Conservation (phyloP, 2,888 invertebrate genomes). For the Cryptus viduatorius region DNA sequence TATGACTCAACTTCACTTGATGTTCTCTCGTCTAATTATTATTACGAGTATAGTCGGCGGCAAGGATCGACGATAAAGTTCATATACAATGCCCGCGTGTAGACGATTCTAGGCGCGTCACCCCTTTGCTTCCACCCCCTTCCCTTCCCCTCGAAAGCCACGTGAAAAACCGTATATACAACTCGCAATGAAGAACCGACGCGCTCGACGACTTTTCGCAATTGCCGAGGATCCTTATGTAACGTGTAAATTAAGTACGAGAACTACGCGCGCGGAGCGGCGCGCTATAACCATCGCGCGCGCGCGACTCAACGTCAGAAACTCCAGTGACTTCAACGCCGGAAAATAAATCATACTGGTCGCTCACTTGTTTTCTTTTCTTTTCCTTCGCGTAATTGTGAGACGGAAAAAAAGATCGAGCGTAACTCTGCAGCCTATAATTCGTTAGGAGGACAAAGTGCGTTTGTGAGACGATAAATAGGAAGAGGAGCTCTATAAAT, state of each 20-base stretch:
- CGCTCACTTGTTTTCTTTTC: background rate
- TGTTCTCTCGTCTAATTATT: slow-evolving; percentile 64
- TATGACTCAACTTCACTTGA: slow-evolving; percentile 56
- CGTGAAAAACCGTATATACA: slow-evolving; percentile 33
- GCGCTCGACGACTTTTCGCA: slow-evolving; percentile 55
- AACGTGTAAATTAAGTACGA: slow-evolving; percentile 51
- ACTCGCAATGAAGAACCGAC: slow-evolving; percentile 6
- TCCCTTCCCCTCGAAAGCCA: background rate
- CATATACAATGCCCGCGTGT: slow-evolving; percentile 45
- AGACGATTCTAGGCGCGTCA: background rate
- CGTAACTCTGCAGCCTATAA: background rate
- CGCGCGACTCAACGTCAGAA: background rate
- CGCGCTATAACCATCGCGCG: slow-evolving; percentile 26
- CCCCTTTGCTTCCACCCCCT: background rate
- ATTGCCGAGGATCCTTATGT: slow-evolving; percentile 43
- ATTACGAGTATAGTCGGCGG: slow-evolving; percentile 55
- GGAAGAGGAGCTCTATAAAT: slow-evolving; percentile 13
- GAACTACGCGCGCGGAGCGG: slow-evolving; percentile 13
- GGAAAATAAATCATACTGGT: slow-evolving; percentile 20
- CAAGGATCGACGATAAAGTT: slow-evolving; percentile 57
- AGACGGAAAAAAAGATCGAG: background rate
- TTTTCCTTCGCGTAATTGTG: background rate
- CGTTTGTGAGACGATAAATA: background rate
- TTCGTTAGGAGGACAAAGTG: background rate
- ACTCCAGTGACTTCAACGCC: slow-evolving; percentile 34